Evolutionary conservation across 2,888 invertebrate species (phyloP), one percentile per base, ranked within the genome.

Genomic region (Temnothorax ravouxi): DNA sequence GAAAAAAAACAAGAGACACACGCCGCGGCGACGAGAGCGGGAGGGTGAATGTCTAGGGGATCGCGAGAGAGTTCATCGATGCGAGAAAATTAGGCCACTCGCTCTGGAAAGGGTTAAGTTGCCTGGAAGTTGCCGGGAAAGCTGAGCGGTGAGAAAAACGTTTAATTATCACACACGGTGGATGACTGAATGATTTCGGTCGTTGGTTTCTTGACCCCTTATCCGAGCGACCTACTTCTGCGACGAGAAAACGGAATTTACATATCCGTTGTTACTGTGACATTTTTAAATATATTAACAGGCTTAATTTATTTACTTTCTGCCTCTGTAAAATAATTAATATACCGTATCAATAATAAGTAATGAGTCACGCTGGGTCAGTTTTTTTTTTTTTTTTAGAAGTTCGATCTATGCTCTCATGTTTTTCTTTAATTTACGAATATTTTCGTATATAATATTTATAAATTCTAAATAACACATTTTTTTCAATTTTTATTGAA

Each of bases 31-130:
- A 59, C 13, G 59, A 59, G 56, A 66, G 38, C 8, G 41, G 34
- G 38, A 76, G 79, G 34, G 64, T 50, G 64, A 77, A 38, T 34
- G 76, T 66, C 59, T 81, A 54, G 15, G 44, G 54, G 54, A 25
- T 69, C 71, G 71, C 41, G 54, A 41, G 34, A 84, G 82, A 89
- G 90, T 61, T 84, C 89, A 88, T 88, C 89, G 87, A 91, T 91
- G 88, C 87, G 87, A 83, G 80, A 82, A 90, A 93, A 92, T 91
- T 90, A 88, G 91, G 90, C 88, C 91, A 89, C 86, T 79, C 72
- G 34, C 47, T 54, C 41, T 67, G 38, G 47, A 59, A 72, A 59
- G 79, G 47, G 59, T 72, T 47, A 59, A 67, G 29, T 25, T 66
- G 66, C 13, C 56, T 41, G 25, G 54, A 77, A 29, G n/a, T 29